Percentiles rank a stretch among this genome's conserved stretches.
Conservation (phyloP, 1,140 invertebrate genomes). For the Leucophenga varia region DNA sequence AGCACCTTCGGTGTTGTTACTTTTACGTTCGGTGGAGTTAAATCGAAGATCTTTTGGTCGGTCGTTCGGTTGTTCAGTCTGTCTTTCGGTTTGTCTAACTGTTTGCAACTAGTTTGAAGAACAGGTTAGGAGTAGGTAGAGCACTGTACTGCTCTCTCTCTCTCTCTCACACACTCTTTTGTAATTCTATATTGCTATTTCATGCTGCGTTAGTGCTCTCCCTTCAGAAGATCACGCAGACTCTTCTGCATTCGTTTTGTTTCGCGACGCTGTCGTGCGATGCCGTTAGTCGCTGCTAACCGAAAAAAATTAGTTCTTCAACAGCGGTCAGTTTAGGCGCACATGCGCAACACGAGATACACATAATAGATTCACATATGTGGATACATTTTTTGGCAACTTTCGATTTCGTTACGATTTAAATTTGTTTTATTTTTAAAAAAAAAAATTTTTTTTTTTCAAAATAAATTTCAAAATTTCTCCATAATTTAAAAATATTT, state of each 20-base stretch:
- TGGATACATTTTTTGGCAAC: constrained; percentile 14
- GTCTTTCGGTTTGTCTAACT: constrained; percentile 2
- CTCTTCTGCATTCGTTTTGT: constrained; percentile 25
- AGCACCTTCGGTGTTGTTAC: background rate
- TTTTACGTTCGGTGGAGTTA: background rate
- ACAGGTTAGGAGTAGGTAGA: too few relatives aligned
- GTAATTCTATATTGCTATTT: background rate
- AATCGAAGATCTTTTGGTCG: too few relatives aligned
- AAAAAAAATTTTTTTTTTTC: too few relatives aligned
- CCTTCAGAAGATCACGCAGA: constrained; percentile 6
- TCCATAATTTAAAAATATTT: too few relatives aligned
- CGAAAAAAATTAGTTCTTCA: constrained; percentile 54
- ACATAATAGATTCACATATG: constrained; percentile 4
- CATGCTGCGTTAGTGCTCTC: constrained; percentile 2
- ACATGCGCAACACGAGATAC: constrained; percentile 40
- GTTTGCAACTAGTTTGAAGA: constrained; percentile 27
- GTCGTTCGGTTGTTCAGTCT: too few relatives aligned
- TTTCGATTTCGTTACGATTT: constrained; percentile 34
- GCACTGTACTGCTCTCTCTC: constrained; percentile 3
- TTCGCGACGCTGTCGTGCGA: background rate
- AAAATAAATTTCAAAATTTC: too few relatives aligned
- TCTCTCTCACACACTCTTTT: constrained; percentile 6
- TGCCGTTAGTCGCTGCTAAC: constrained; percentile 29
- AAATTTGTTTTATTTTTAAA: too few relatives aligned
- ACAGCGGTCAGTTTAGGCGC: constrained; percentile 54